Base-by-base conservation (phyloP, 2,888 invertebrate genomes). In the Tuberolachnus salignus region DNA sequence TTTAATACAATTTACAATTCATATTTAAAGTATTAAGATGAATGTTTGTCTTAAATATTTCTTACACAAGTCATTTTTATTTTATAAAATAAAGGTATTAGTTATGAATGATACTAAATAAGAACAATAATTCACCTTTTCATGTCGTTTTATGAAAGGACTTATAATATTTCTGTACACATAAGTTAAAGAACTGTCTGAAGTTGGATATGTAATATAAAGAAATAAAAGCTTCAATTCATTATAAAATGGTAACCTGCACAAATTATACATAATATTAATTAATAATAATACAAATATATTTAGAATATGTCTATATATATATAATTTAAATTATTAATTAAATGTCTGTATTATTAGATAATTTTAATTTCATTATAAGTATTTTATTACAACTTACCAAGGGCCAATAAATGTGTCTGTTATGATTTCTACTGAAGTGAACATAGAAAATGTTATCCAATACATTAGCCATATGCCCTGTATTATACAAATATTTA, bases 401-500 rank as follows among this genome's bases (percentile, higher is more conserved):
- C 75, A 78, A 21, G 75, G 75, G 10, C 67, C 57, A 69, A 78
- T 67, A 21, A 78, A 67, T 53, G 67, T 78, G 16, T 78, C 75
- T 59, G 75, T 78, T 49, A 67, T 57, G 2, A 67, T 78, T 21
- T 78, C 75, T 34, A 49, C 57, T 34, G 75, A 78, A 59, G 75
- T 78, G 11, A 78, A 78, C 67, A 78, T 57, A 1, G 75, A 49
- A 78, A 78, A 78, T 3, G 75, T 78, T 23, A 78, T 67, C 75
- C 75, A 78, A 78, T 78, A 78, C 75, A 78, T 78, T 21, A 78
- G 49, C 75, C 75, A 78, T 67, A 78, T 78, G 16, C 75, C 75
- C 75, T 78, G 3, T 8, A 49, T 34, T 1, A 78, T 46, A 59
- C 6, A 16, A 19, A 66, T 9, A 64, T 13, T 14, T 53, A 74